A percentile compares a stretch with the other conserved stretches of the same genome.
phyloP scores from a whole-genome alignment of 2,113 vertebrate species.

The Ammodytes dubius region DNA sequence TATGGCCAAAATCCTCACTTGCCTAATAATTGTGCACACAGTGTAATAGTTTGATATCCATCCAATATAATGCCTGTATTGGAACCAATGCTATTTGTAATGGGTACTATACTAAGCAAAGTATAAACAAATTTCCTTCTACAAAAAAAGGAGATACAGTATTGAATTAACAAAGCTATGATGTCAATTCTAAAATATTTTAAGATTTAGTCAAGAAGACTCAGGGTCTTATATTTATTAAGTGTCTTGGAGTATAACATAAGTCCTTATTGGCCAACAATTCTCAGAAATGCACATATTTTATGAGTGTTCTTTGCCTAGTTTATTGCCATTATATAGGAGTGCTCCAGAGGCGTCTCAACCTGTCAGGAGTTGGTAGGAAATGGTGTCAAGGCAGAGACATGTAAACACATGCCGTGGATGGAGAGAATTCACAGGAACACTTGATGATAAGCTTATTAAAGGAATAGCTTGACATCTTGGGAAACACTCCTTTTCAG shows the following conservation, averaged over 20 bases:
- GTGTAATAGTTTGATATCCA: not conserved
- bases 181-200: not conserved
- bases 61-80: not conserved
- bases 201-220: not conserved
- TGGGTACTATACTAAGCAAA: not conserved
- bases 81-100: not conserved
- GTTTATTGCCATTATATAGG: not conserved
- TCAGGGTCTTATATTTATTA: not conserved
- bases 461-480: not conserved
- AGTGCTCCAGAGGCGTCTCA: not conserved
- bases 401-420: not conserved
- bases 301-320: not conserved
- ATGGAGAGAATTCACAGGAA: not conserved
- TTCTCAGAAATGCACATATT: not conserved
- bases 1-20: no score
- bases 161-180: not conserved
- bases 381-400: not conserved
- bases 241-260: not conserved
- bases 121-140: not conserved
- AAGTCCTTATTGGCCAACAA: not conserved
- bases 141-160: not conserved
- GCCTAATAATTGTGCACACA: no score
- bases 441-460: not conserved
- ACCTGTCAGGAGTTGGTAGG: slow-evolving; percentile 5
- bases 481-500: not conserved